These are phyloP conservation scores for Eupithecia abbreviata DNA, from an alignment of 2,888 invertebrate species.

Conservation along the genomic window DNA sequence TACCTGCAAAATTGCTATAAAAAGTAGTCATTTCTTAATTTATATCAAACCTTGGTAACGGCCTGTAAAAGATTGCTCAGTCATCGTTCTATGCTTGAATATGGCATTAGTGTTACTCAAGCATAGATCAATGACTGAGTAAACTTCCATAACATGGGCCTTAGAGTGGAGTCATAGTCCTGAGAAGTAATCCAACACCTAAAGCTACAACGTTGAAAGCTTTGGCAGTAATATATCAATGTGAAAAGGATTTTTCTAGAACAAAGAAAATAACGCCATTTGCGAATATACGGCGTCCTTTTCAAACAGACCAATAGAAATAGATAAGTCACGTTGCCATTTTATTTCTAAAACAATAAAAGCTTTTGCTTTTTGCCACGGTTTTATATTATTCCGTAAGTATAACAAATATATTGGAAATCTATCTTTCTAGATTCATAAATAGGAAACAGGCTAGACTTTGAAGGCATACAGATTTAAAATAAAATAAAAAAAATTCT, in stretches of 20 bases:
- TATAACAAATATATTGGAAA: background rate
- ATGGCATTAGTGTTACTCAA: background rate
- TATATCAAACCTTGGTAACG: too few species aligned
- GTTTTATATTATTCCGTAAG: background rate
- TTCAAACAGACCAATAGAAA: background rate
- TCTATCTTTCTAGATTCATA: background rate
- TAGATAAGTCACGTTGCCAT: background rate
- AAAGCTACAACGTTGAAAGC: slow-evolving; percentile 4
- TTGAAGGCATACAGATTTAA: too few species aligned
- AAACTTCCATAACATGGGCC: background rate
- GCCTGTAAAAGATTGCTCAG: too few species aligned
- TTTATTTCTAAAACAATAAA: slow-evolving; percentile 1
- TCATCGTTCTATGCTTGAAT: too few species aligned
- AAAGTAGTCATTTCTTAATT: too few species aligned
- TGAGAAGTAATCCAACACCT: background rate
- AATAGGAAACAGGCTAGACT: background rate
- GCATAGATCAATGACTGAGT: background rate
- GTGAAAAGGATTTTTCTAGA: background rate
- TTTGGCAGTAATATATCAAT: slow-evolving; percentile 2
- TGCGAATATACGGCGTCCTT: too few species aligned
- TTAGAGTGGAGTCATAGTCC: background rate
- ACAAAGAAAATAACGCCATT: background rate
- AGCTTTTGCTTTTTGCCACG: background rate
- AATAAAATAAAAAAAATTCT: too few species aligned
- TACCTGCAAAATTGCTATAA: too few species aligned